Percentiles rank a stretch among this genome's conserved stretches.
Conservation (phyloP, 2,113 vertebrate genomes). For the Acrocephalus arundinaceus region DNA sequence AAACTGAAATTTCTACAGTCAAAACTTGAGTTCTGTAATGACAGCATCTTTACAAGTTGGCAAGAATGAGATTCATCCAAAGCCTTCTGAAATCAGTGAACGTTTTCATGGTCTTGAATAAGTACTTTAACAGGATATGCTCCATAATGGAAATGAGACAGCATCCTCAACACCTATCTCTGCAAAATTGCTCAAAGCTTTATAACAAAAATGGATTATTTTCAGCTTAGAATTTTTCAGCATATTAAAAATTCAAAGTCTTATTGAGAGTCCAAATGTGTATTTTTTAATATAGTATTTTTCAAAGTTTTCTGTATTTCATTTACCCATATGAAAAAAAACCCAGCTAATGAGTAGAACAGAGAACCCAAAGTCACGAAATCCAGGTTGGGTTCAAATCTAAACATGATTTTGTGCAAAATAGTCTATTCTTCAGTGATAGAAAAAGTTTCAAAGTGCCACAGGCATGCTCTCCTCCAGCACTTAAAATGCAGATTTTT, state of each 20-base stretch:
- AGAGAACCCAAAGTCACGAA: not conserved
- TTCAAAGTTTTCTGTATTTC: not conserved
- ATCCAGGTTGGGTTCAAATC: not conserved
- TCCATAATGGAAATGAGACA: not conserved
- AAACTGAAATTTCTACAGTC: not conserved
- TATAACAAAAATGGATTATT: not conserved
- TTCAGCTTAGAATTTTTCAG: not conserved
- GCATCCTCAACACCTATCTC: not conserved
- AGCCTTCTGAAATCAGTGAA: not conserved
- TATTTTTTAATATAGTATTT: not conserved
- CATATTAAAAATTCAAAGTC: not conserved
- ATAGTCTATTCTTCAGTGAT: not conserved
- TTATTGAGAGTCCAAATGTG: not conserved
- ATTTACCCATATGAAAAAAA: not conserved
- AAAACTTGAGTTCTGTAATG: not conserved
- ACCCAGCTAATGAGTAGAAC: not conserved
- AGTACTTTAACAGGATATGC: not conserved
- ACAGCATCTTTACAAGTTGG: conserved; percentile 30
- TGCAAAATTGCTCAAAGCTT: conserved; percentile 9
- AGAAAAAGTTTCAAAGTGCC: not conserved
- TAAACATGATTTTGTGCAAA: not conserved
- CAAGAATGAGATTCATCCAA: conserved; percentile 12
- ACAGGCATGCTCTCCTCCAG: not conserved
- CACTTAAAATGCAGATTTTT: not conserved
- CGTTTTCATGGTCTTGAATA: not conserved